Evolutionary conservation across 2,888 invertebrate species (phyloP), one percentile per base, ranked within the genome.

Genomic region (Tenthredo distinguenda): DNA sequence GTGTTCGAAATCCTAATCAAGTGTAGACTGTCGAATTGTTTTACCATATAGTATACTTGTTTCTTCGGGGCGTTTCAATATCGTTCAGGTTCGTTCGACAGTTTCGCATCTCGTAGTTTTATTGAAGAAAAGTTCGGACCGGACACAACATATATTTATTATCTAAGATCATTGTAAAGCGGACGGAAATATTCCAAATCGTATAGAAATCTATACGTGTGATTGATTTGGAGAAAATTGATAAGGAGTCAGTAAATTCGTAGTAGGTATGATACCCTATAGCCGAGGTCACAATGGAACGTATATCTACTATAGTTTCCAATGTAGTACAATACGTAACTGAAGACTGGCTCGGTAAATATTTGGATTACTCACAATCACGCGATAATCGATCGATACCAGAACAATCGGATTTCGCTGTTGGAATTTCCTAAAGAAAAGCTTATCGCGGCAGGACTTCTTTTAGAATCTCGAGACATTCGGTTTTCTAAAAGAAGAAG

Each of bases 321-420:
- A 43, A 26, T 74, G 40, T 26, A 15, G 40, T 26, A 15, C 12
- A 37, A 37, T 40, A 9, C n/a, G 72, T 71, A 71, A 71, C 37
- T 9, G 10, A 74, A 74, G 21, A 21, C 72, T 43, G 10, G n/a
- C 26, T 50, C 10, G 55, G 31, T 77, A 55, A 77, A 77, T 55
- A 77, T 77, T 77, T 26, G n/a, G 34, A 77, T 77, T 77, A 77
- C 50, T 50, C 50, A 47, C 10, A 77, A 77, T 77, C 77, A 55
- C 47, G 18, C 34, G 77, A 55, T 77, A 77, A 77, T 77, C 77
- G 77, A 77, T 77, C 31, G 50, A 50, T 55, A 34, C 6, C 77
- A 77, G 55, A 55, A 50, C 77, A 47, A 50, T 77, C 18, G 18
- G 26, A 76, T 76, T 47, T 76, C 26, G 26, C 43, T 47, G 10